These are phyloP conservation scores for Xestia xanthographa DNA, from an alignment of 2,888 invertebrate genomes.

Conservation along the genomic window DNA sequence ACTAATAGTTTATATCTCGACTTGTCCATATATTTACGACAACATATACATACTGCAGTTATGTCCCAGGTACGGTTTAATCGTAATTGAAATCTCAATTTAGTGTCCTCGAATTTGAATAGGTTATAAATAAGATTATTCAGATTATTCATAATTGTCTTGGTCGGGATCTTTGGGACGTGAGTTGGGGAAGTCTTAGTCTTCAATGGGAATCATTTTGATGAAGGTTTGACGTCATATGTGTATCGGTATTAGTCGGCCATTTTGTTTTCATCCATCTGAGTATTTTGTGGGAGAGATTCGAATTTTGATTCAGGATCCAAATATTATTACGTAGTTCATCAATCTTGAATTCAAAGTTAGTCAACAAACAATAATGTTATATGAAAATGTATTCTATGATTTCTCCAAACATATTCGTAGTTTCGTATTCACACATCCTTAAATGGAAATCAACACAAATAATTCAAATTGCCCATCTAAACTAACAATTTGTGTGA, in stretches of 20 bases:
- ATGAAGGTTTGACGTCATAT: slow-evolving; percentile 22
- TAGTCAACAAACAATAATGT: neutral
- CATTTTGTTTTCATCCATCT: slow-evolving; percentile 14
- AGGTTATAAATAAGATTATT: slow-evolving; percentile 59
- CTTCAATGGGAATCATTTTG: slow-evolving; percentile 4
- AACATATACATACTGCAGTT: slow-evolving; percentile 36
- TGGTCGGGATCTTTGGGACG: slow-evolving; percentile 19
- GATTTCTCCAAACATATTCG: neutral
- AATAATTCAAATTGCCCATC: slow-evolving; percentile 41
- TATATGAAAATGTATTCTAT: neutral
- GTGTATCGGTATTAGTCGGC: neutral
- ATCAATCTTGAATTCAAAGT: neutral
- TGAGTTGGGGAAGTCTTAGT: slow-evolving; percentile 24
- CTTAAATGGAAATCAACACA: slow-evolving; percentile 29
- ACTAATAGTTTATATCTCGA: slow-evolving; percentile 43
- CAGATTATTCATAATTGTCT: slow-evolving; percentile 56
- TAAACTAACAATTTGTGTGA: slow-evolving; percentile 45
- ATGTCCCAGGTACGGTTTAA: slow-evolving; percentile 56
- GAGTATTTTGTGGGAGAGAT: neutral
- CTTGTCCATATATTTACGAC: slow-evolving; percentile 32
- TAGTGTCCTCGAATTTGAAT: slow-evolving; percentile 58
- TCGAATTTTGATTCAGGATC: neutral
- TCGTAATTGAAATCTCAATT: slow-evolving; percentile 64
- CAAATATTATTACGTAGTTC: neutral
- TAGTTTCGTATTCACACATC: neutral